Evolutionary conservation across 2,888 invertebrate species (phyloP).

Genomic region (Eupithecia insigniata): DNA sequence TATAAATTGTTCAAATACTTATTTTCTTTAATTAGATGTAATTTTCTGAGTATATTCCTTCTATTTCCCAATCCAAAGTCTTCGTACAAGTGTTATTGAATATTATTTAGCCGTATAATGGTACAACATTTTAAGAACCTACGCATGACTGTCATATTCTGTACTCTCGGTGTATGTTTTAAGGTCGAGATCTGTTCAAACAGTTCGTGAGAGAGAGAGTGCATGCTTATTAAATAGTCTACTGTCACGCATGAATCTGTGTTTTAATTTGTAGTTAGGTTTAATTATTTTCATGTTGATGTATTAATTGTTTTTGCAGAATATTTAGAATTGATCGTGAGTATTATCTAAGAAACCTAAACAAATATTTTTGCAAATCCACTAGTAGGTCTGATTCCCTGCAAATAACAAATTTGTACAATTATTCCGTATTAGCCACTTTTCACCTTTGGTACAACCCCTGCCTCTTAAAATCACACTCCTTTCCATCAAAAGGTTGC

Average conservation of each 20-base stretch:
- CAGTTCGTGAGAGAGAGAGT: slow-evolving; percentile 10
- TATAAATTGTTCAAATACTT: neutral
- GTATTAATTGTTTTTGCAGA: neutral
- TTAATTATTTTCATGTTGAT: neutral
- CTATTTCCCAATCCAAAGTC: neutral
- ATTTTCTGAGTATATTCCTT: neutral
- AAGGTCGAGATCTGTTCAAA: neutral
- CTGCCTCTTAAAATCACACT: no score
- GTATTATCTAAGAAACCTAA: neutral
- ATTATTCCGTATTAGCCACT: neutral
- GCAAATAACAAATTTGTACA: neutral
- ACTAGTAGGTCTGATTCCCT: neutral
- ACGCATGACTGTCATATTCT: slow-evolving; percentile 10
- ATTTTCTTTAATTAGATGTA: neutral
- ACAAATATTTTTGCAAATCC: neutral
- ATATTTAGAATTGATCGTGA: no score
- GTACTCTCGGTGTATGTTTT: neutral
- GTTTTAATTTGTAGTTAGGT: slow-evolving; percentile 12
- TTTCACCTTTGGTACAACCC: no score
- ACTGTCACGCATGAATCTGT: slow-evolving; percentile 27
- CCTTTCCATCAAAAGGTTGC: no score
- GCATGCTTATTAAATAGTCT: slow-evolving; percentile 9
- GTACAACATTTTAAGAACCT: neutral
- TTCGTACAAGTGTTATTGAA: neutral
- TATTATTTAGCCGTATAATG: neutral